Evolutionary conservation across 2,113 vertebrate species (phyloP), one percentile per base, ranked within the genome.

Genomic region (Camelus dromedarius): DNA sequence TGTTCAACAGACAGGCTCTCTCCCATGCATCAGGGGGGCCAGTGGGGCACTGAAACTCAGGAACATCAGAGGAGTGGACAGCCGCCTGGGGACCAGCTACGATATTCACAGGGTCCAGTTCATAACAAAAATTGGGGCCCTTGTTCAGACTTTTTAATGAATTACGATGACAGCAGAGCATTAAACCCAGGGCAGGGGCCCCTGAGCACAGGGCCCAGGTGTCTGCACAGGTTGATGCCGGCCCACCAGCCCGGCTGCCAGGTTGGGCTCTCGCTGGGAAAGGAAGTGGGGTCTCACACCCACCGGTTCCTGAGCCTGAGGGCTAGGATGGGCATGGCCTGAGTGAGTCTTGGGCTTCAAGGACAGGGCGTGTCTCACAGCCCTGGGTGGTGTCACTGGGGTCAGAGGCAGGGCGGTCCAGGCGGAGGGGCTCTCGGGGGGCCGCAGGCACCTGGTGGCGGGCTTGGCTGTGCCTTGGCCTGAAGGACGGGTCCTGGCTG

Each of bases 1-100:
- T 0, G 2, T 35, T 9, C 3, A 8, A 1, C 10, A 35, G 46
- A 22, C 54, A 38, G 6, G 8, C 14, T 4, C 5, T 15, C 12
- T 48, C 46, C 18, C 6, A 2, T 19, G 4, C 84, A 8, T 8
- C 1, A 2, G 12, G 32, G 26, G 38, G 38, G 50, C 38, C 4
- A 42, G 56, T 50, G 56, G 30, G 30, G 30, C 14, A 2, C 6
- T 16, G 38, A n/a, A 22, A 64, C 26, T 64, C 19, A 28, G 58
- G 42, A 20, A 64, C 0, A 0, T 50, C 8, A 52, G 75, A n/a
- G 19, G 13, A 8, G 62, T 0, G 8, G 62, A 30, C 46, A 8
- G 5, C 32, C 12, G 46, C 24, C 42, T 24, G 46, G 20, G 32
- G 72, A 16, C 72, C 11, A 0, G 72, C 16, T 14, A 14, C 3